Percentiles rank a stretch among this genome's conserved stretches.
These are phyloP conservation scores for Kryptolebias ocellatus DNA, from an alignment of 2,797 vertebrate species.

Conservation along the genomic window DNA sequence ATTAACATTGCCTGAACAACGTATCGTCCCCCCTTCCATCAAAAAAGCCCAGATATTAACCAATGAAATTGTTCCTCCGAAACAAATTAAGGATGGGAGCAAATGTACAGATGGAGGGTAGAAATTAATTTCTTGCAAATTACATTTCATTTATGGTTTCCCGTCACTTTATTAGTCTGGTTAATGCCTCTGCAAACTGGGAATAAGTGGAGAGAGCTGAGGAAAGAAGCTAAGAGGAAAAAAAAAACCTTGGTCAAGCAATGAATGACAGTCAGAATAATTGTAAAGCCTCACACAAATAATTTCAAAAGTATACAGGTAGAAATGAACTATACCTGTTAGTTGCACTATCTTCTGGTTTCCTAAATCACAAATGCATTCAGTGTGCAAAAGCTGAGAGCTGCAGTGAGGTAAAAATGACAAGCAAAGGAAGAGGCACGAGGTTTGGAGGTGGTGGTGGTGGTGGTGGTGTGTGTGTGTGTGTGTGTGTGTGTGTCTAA, in stretches of 20 bases:
- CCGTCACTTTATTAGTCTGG: conserved; percentile 73
- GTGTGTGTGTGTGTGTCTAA: too few relatives aligned
- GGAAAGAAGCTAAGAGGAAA: conserved; percentile 51
- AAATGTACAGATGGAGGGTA: conserved; percentile 81
- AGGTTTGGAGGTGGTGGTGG: conserved; percentile 16
- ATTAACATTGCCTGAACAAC: conserved; percentile 47
- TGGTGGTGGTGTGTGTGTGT: background rate
- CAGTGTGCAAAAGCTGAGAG: conserved; percentile 52
- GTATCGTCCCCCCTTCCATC: too few relatives aligned
- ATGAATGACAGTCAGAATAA: conserved; percentile 26
- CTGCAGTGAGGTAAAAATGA: conserved; percentile 60
- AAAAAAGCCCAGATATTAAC: conserved; percentile 74
- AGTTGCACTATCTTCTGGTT: conserved; percentile 46
- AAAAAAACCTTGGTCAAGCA: conserved; percentile 58
- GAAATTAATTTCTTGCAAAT: conserved; percentile 84
- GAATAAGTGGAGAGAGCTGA: conserved; percentile 55
- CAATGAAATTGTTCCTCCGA: conserved; percentile 71
- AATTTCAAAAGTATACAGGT: conserved; percentile 29
- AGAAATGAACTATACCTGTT: conserved; percentile 35
- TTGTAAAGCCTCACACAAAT: background rate
- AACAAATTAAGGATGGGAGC: conserved; percentile 78
- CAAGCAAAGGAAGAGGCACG: conserved; percentile 39
- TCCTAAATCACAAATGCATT: conserved; percentile 64
- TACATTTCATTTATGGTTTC: conserved; percentile 85
- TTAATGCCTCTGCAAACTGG: conserved; percentile 69